Conservation (phyloP, 2,888 invertebrate species). For the Azorinus chamasolen region DNA sequence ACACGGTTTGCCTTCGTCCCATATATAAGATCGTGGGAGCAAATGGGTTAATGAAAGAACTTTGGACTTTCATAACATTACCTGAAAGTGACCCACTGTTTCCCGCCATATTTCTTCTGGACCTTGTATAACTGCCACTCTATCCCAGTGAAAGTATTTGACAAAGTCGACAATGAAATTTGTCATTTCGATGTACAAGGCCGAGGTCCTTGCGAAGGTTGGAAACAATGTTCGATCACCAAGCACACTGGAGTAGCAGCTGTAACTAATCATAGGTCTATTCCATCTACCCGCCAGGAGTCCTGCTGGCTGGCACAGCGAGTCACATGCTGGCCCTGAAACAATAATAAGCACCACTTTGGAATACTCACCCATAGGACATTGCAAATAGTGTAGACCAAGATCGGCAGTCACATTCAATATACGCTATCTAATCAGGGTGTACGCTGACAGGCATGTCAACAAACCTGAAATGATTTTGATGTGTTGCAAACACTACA, state of each 20-base stretch:
- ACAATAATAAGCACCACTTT: neutral
- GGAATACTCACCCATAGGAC: too few relatives aligned
- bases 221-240: conserved; percentile 63
- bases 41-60: too few relatives aligned
- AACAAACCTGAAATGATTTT: too few relatives aligned
- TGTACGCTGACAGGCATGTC: too few relatives aligned
- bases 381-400: too few relatives aligned
- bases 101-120: conserved; percentile 70
- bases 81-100: conserved; percentile 66
- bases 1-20: too few relatives aligned
- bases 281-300: conserved; percentile 71
- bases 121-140: conserved; percentile 66
- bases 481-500: too few relatives aligned
- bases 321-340: conserved; percentile 77
- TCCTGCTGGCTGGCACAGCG: conserved; percentile 74
- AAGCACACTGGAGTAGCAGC: conserved; percentile 69
- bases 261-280: conserved; percentile 75
- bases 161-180: conserved; percentile 63
- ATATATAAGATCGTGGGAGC: neutral
- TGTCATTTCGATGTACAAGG: conserved; percentile 62
- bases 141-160: conserved; percentile 63
- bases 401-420: too few relatives aligned
- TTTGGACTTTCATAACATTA: conserved; percentile 15
- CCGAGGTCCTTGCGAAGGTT: conserved; percentile 70
- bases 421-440: too few relatives aligned